Percentiles rank a stretch among this genome's conserved stretches.
Conservation (phyloP, 2,113 vertebrate species). For the Bos javanicus region DNA sequence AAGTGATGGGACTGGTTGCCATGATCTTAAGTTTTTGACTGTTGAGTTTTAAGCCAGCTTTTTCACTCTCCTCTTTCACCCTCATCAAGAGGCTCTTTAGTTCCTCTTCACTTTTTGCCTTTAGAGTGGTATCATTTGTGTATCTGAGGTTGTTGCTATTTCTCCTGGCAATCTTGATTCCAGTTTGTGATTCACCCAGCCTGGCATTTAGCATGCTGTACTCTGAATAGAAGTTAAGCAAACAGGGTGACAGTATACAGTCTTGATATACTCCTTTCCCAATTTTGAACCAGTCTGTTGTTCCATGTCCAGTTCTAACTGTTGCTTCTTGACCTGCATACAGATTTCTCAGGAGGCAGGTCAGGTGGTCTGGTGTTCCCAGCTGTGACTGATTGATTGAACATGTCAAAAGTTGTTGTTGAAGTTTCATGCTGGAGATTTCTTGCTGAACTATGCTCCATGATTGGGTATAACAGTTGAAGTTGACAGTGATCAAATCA, state of each 20-base stretch:
- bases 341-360: background rate
- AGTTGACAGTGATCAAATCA: background rate
- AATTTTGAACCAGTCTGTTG: background rate
- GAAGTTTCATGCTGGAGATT: background rate
- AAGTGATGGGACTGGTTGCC: background rate
- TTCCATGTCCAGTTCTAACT: background rate
- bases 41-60: background rate
- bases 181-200: background rate
- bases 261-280: background rate
- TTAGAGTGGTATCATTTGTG: background rate
- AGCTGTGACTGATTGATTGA: background rate
- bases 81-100: background rate
- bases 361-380: background rate
- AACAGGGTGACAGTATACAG: background rate
- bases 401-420: background rate
- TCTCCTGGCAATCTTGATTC: background rate
- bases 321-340: background rate
- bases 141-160: background rate
- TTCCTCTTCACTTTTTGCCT: background rate
- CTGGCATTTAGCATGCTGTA: background rate
- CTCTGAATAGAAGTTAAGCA: background rate
- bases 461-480: background rate
- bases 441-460: background rate
- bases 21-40: background rate
- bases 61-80: background rate